Evolutionary conservation across 1,140 invertebrate species (phyloP), one percentile per base, ranked within the genome.

Genomic region (Eurosta solidaginis): DNA sequence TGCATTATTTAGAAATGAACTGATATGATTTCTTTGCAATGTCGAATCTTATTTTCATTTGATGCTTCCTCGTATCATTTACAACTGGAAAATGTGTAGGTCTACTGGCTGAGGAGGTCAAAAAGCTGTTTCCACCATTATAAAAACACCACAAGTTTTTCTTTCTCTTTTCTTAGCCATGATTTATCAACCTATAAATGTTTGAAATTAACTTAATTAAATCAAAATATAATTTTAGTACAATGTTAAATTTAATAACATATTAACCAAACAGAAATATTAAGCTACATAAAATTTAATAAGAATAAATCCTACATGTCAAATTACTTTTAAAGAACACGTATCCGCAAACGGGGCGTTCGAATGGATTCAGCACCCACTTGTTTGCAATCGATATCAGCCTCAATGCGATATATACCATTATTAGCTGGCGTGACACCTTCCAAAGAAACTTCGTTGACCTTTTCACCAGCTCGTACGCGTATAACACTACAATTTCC

Each of bases 351-450:
- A n/a, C 17, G 29, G 7, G 59, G 59, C 20, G 17, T 63, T 36
- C 33, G 29, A 20, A 63, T 9, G 10, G 59, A 2, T n/a, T 63
- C 59, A 25, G 59, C 29, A 17, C 59, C 59, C n/a, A 63, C 59
- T 40, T 63, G 59, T 27, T 74, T 74, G 42, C 44, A 74, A 74
- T 74, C 40, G 22, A 86, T 83, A 36, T 86, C 84, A 6, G 85
- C 82, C 75, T 85, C 84, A 14, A 87, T 78, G 73, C 84, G 84
- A 29, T 82, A 85, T 22, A 82, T 79, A 0, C 85, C 85, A 17
- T 80, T 47, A 36, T 84, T 83, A 10, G 81, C 73, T 10, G 84
- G 79, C 47, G 82, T 84, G 36, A 79, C 81, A 73, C 49, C 81
- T 1, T 82, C 81, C 50, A 86, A 40, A 10, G 77, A 76, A 0